Base-by-base conservation (phyloP, 2,888 invertebrate genomes). In the Nasonia oneida region DNA sequence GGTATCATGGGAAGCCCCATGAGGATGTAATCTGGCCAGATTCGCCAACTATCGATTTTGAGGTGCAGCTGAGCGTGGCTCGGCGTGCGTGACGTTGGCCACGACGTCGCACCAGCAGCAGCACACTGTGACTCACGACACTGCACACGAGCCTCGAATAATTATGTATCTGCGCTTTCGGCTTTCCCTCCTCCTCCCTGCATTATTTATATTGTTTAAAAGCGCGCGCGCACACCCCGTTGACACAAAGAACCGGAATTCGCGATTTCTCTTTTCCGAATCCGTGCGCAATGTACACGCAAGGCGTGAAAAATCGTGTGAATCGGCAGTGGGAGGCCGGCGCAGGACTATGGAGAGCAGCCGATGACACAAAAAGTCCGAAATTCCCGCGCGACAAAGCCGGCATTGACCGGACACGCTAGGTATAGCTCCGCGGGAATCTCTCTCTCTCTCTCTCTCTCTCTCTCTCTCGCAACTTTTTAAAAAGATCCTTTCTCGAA, bases 21-120 rank as follows among this genome's bases (percentile, higher is more conserved):
- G 91, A 92, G 92, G 91, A 92, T 92, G 92, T 92, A 92, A 92
- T 92, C 92, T 91, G 89, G 90, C 92, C 93, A 92, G 92, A 93
- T 93, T 93, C 91, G 91, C 91, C 91, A n/a, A n/a, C 90, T 93
- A 93, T 93, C 92, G 93, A 93, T 93, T 93, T 93, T 92, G 90
- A 90, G 90, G 75, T 91, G 92, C 93, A 92, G 91, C 90, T 88
- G 87, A 88, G 85, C 85, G 82, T 75, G 39, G 29, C 42, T 14
- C 18, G 50, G 47, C 37, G 80, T 86, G 87, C 87, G 87, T 88
- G 87, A 86, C 82, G 87, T 86, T 76, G 71, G 86, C 84, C 84
- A 81, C 87, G 81, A 81, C 86, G 57, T 86, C 86, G 82, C 84
- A 86, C 86, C 77, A 86, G 29, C 86, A 87, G 87, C 87, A 88